Conservation (phyloP, 2,797 vertebrate species). For the Nyctalus aviator region DNA sequence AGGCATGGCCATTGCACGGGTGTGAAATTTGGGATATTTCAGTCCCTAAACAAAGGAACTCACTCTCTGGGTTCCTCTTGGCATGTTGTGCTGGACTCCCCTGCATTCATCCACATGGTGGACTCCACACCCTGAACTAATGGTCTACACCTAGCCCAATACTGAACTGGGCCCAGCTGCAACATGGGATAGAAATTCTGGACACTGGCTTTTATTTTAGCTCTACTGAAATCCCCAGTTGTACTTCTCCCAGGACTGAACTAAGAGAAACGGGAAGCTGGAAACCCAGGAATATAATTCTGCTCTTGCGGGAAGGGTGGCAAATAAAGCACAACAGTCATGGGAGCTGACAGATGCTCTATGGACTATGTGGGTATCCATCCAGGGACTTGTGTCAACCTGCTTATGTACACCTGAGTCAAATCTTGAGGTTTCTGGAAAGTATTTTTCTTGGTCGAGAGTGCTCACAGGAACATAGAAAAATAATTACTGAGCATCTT, state of each 20-base stretch:
- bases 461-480: background rate
- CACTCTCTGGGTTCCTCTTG: background rate
- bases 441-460: background rate
- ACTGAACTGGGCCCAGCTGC: background rate
- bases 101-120: background rate
- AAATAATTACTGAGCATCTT: background rate
- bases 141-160: background rate
- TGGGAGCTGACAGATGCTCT: background rate
- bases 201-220: background rate
- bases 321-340: background rate
- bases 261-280: background rate
- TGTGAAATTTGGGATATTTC: background rate
- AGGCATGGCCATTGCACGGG: background rate
- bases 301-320: background rate
- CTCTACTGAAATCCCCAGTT: background rate
- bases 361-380: no score
- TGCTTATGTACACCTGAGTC: background rate
- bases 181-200: background rate
- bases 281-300: background rate
- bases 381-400: background rate
- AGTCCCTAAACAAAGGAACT: background rate
- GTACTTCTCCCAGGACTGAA: background rate
- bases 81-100: background rate
- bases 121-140: background rate
- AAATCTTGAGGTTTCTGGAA: background rate